Conservation (phyloP, 92 coral and sea anemone genomes). For the Heliopora coerulea region DNA sequence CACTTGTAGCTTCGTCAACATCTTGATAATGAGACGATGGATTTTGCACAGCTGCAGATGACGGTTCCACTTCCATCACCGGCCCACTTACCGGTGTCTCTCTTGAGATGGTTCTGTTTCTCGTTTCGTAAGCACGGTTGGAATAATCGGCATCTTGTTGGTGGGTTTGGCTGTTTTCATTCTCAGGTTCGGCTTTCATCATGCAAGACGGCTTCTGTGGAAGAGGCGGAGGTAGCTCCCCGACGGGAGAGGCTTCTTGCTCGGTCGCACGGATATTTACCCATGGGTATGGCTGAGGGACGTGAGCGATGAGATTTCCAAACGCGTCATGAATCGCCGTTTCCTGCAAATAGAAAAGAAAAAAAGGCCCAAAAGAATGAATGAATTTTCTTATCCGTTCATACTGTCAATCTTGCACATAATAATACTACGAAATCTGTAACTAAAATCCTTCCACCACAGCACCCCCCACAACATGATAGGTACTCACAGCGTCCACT, state of each 20-base stretch:
- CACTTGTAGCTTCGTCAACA: slow-evolving; percentile 2
- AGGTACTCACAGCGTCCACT: neutral
- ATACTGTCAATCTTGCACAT: too few relatives aligned
- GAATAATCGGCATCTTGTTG: neutral
- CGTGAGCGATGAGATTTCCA: slow-evolving; percentile 21
- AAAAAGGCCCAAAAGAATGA: too few relatives aligned
- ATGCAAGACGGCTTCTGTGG: slow-evolving; percentile 30
- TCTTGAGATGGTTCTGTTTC: neutral
- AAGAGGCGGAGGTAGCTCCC: slow-evolving; percentile 26
- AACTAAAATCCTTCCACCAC: too few relatives aligned
- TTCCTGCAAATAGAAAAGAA: slow-evolving; percentile 1
- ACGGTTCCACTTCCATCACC: neutral
- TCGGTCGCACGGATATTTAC: neutral
- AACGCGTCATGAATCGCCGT: slow-evolving; percentile 17
- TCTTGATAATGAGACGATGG: slow-evolving; percentile 14
- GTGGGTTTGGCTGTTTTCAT: neutral
- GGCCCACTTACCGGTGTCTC: too few relatives aligned
- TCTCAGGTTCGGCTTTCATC: neutral
- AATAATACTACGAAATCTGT: too few relatives aligned
- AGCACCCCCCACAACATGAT: neutral
- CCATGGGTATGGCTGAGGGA: neutral
- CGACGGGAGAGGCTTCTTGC: neutral
- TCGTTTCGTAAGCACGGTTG: neutral
- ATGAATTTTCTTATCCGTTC: too few relatives aligned
- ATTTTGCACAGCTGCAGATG: neutral